Evolutionary conservation across 35 echinoderm and acorn worm genomes (phyloP).

Genomic region (Heliocidaris erythrogramma): DNA sequence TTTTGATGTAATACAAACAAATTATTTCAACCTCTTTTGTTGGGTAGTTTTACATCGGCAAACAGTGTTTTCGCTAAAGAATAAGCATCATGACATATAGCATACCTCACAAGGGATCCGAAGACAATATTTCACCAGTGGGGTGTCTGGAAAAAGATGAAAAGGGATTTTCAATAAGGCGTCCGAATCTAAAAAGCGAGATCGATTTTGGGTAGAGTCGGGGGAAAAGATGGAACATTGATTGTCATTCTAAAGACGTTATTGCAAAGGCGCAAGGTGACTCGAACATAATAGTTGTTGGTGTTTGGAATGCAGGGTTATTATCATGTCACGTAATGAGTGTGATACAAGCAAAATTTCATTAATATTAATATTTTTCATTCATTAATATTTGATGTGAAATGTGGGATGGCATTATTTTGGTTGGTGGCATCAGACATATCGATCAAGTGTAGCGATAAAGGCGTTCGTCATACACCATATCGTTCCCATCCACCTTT

Average conservation of each 20-base stretch:
- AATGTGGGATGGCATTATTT: background rate
- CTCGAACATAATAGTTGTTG: background rate
- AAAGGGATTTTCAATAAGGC: background rate
- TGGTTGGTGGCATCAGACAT: background rate
- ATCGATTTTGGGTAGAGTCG: background rate
- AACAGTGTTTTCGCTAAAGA: background rate
- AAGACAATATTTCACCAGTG: background rate
- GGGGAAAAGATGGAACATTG: background rate
- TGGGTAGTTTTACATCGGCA: background rate
- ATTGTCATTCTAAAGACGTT: background rate
- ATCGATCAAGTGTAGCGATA: background rate
- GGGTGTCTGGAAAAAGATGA: background rate
- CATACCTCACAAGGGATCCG: background rate
- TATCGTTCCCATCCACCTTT: background rate
- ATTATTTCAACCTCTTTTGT: background rate
- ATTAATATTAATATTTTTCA: too few relatives aligned
- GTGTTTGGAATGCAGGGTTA: background rate
- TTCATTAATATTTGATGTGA: background rate
- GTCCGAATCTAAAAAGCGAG: background rate
- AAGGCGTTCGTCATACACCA: background rate
- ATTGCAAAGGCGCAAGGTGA: background rate
- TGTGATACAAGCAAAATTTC: background rate
- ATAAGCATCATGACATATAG: background rate
- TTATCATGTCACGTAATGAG: background rate
- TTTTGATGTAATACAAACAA: conserved; percentile 14